These are phyloP conservation scores for Potamilus streckersoni DNA, from an alignment of 1,140 invertebrate genomes.

Conservation along the genomic window DNA sequence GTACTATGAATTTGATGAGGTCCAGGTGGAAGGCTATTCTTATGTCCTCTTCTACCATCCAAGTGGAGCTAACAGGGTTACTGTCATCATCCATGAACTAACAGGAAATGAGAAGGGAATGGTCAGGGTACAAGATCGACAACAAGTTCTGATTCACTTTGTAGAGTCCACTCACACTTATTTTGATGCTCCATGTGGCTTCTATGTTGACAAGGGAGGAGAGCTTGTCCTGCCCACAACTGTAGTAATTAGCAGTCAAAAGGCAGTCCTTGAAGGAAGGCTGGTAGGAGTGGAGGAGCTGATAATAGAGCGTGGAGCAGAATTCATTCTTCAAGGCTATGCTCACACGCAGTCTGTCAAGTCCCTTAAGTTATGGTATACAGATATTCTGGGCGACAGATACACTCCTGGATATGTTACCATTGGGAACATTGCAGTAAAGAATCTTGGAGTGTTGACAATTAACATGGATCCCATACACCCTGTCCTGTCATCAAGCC, in stretches of 20 bases:
- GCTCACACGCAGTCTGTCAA: slow-evolving; percentile 37
- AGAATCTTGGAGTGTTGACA: slow-evolving; percentile 42
- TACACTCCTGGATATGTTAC: slow-evolving; percentile 39
- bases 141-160: slow-evolving; percentile 50
- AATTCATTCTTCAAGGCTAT: slow-evolving; percentile 35
- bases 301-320: slow-evolving; percentile 42
- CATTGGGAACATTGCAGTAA: slow-evolving; percentile 37
- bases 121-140: slow-evolving; percentile 44
- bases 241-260: slow-evolving; percentile 40
- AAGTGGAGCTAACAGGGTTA: slow-evolving; percentile 38
- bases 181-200: slow-evolving; percentile 53
- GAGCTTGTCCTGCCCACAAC: slow-evolving; percentile 51
- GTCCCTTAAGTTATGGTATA: slow-evolving; percentile 26
- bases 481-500: slow-evolving; percentile 30
- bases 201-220: slow-evolving; percentile 52
- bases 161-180: slow-evolving; percentile 57
- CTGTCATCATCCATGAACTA: slow-evolving; percentile 50
- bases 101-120: slow-evolving; percentile 55
- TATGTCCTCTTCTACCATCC: slow-evolving; percentile 59
- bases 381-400: slow-evolving; percentile 10
- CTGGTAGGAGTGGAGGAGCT: slow-evolving; percentile 51
- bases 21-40: slow-evolving; percentile 52
- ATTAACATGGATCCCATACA: slow-evolving; percentile 33
- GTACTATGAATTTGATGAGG: slow-evolving; percentile 58
- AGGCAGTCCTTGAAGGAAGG: slow-evolving; percentile 44